Percentiles rank a stretch among this genome's conserved stretches.
phyloP scores from a whole-genome alignment of 1,140 invertebrate genomes.

The Cyrtorhinus lividipennis region DNA sequence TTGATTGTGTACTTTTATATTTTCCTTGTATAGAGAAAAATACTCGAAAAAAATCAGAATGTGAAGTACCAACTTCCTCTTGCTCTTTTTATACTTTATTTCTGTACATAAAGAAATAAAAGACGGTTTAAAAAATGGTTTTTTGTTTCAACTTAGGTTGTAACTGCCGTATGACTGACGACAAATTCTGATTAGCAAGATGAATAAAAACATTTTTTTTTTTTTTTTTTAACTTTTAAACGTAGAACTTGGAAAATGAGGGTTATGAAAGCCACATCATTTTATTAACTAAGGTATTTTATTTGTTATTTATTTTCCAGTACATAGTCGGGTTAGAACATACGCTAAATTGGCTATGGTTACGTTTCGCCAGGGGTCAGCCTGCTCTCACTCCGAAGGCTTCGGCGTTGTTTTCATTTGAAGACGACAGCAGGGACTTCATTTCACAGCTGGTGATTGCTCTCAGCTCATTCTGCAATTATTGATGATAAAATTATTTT shows the following conservation, averaged over 20 bases:
- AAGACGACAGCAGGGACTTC: not conserved
- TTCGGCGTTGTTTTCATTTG: not conserved
- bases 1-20: constrained; percentile 20
- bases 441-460: not conserved
- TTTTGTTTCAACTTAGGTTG: too few relatives aligned
- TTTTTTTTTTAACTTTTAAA: too few relatives aligned
- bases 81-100: constrained; percentile 21
- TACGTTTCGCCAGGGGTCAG: not conserved
- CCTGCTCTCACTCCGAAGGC: not conserved
- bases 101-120: constrained; percentile 19
- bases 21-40: constrained; percentile 18
- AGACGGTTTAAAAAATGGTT: not conserved
- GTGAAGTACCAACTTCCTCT: constrained; percentile 13
- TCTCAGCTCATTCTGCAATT: not conserved
- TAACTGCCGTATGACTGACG: too few relatives aligned
- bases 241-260: too few relatives aligned
- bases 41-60: constrained; percentile 3
- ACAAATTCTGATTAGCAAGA: too few relatives aligned
- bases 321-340: too few relatives aligned
- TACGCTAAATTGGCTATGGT: too few relatives aligned
- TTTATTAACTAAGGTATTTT: too few relatives aligned
- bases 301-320: too few relatives aligned
- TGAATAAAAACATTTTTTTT: too few relatives aligned
- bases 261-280: too few relatives aligned
- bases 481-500: not conserved